Conservation (phyloP, 2,797 vertebrate species). For the Zonotrichia albicollis region DNA sequence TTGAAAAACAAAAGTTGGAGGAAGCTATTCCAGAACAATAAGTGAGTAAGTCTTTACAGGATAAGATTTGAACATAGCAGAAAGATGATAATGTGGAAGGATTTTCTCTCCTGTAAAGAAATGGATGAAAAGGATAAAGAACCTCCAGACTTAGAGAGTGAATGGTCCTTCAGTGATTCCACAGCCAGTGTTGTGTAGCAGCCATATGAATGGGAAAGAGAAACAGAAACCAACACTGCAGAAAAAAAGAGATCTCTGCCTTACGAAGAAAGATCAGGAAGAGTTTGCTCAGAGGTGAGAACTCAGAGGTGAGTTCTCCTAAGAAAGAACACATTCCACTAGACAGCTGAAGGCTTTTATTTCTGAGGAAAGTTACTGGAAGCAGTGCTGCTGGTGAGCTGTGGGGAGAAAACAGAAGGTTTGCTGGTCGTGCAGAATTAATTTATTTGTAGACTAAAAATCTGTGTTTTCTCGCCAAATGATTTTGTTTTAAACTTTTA, state of each 20-base stretch:
- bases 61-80: background rate
- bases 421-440: background rate
- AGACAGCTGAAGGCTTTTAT: background rate
- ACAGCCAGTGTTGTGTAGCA: background rate
- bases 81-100: background rate
- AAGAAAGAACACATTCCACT: background rate
- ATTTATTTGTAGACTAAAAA: background rate
- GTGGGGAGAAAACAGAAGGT: background rate
- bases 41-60: background rate
- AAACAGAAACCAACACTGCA: background rate
- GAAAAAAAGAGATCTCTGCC: background rate
- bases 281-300: no score
- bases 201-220: background rate
- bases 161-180: background rate
- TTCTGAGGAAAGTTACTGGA: background rate
- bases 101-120: background rate
- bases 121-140: background rate
- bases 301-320: background rate
- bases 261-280: background rate
- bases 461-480: background rate
- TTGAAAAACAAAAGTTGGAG: background rate
- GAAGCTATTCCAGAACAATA: background rate
- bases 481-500: background rate
- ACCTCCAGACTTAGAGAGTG: background rate
- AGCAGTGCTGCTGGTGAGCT: background rate